phyloP scores from a whole-genome alignment of 2,888 invertebrate genomes.

The Ptychoptera albimana region DNA sequence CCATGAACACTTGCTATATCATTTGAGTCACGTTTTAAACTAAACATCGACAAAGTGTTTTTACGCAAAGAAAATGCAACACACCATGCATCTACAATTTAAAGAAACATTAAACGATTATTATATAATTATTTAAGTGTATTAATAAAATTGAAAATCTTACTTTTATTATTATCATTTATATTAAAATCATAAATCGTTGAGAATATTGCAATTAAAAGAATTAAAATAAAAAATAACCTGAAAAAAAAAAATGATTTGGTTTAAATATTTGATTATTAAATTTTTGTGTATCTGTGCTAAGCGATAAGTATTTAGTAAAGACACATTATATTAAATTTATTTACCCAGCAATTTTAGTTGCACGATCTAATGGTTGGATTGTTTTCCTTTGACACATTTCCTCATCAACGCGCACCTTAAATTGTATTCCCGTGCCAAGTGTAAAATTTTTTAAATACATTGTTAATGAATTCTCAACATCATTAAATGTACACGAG shows the following conservation, averaged over 20 bases:
- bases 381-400: slow-evolving; percentile 41
- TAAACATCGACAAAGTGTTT: slow-evolving; percentile 38
- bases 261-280: background rate
- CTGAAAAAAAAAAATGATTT: slow-evolving; percentile 16
- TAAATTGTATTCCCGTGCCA: slow-evolving; percentile 37
- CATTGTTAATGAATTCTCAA: slow-evolving; percentile 37
- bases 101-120: slow-evolving; percentile 2
- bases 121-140: too few species aligned
- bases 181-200: slow-evolving; percentile 24
- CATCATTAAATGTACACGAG: slow-evolving; percentile 39
- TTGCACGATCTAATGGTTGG: slow-evolving; percentile 29
- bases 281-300: too few species aligned
- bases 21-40: slow-evolving; percentile 31
- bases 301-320: too few species aligned
- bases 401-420: slow-evolving; percentile 39
- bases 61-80: slow-evolving; percentile 45
- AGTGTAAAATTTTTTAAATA: slow-evolving; percentile 33
- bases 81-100: slow-evolving; percentile 32
- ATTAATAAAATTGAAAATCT: background rate
- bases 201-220: slow-evolving; percentile 18
- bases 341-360: slow-evolving; percentile 35
- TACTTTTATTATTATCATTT: slow-evolving; percentile 1
- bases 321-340: background rate
- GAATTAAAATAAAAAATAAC: slow-evolving; percentile 22
- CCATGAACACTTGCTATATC: slow-evolving; percentile 51